phyloP scores from a whole-genome alignment of 2,888 invertebrate species.

The Idaea straminata region DNA sequence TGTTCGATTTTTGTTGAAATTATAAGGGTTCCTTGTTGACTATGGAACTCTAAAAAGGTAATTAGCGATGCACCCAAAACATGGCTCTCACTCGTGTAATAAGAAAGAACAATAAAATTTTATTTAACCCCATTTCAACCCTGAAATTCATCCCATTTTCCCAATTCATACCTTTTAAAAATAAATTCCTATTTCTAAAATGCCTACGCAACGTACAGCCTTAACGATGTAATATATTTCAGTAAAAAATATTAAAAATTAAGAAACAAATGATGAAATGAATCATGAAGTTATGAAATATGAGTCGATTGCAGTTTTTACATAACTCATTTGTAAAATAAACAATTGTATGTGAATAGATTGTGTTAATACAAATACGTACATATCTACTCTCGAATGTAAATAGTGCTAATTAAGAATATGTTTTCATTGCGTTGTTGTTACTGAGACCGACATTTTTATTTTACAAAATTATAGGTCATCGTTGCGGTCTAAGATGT shows the following conservation, averaged over 20 bases:
- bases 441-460: background rate
- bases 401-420: background rate
- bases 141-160: too few relatives aligned
- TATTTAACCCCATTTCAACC: too few relatives aligned
- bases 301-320: background rate
- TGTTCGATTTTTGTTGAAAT: too few relatives aligned
- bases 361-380: background rate
- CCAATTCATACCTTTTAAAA: too few relatives aligned
- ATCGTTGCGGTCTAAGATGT: too few relatives aligned
- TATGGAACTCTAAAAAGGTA: background rate
- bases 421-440: background rate
- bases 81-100: background rate
- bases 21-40: too few relatives aligned
- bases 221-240: background rate
- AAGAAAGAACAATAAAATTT: too few relatives aligned
- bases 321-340: background rate
- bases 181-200: too few relatives aligned
- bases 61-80: background rate
- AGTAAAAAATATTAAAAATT: background rate
- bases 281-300: constrained; percentile 1
- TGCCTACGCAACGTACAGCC: background rate
- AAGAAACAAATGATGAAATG: background rate
- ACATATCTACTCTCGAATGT: background rate
- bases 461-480: too few relatives aligned
- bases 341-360: background rate